Evolutionary conservation across 2,888 invertebrate genomes (phyloP).

Genomic region (Leptodirus hochenwartii): DNA sequence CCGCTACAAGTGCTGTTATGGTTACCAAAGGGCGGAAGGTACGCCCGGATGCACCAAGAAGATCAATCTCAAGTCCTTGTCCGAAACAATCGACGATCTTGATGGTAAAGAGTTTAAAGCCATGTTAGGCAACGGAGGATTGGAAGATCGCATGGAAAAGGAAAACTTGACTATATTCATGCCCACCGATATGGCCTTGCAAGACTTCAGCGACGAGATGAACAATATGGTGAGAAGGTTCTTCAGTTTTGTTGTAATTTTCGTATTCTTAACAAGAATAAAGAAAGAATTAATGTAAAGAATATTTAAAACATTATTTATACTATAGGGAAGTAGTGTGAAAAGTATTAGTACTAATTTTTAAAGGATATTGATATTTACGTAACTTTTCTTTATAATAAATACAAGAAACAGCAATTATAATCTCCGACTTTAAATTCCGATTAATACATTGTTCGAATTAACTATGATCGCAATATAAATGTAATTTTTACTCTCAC

Average conservation of each 20-base stretch:
- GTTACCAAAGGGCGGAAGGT: conserved; percentile 30
- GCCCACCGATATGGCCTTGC: conserved; percentile 41
- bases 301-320: no score
- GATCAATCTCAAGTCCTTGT: conserved; percentile 36
- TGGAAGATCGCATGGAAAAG: conserved; percentile 29
- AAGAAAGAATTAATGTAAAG: no score
- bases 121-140: conserved; percentile 31
- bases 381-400: no score
- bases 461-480: no score
- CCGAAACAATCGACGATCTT: conserved; percentile 35
- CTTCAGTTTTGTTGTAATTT: conserved; percentile 5
- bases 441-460: no score
- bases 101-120: conserved; percentile 38
- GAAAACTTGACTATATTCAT: conserved; percentile 43
- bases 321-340: no score
- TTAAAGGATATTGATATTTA: no score
- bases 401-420: no score
- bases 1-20: conserved; percentile 49
- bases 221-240: conserved; percentile 35
- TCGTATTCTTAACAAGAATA: no score
- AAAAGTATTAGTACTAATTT: no score
- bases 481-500: no score
- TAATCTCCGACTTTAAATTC: no score
- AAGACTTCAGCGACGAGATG: conserved; percentile 32
- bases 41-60: conserved; percentile 23